A percentile compares a stretch with the other conserved stretches of the same genome.
These are phyloP conservation scores for Lycia hirtaria DNA, from an alignment of 2,888 invertebrate species.

Conservation along the genomic window DNA sequence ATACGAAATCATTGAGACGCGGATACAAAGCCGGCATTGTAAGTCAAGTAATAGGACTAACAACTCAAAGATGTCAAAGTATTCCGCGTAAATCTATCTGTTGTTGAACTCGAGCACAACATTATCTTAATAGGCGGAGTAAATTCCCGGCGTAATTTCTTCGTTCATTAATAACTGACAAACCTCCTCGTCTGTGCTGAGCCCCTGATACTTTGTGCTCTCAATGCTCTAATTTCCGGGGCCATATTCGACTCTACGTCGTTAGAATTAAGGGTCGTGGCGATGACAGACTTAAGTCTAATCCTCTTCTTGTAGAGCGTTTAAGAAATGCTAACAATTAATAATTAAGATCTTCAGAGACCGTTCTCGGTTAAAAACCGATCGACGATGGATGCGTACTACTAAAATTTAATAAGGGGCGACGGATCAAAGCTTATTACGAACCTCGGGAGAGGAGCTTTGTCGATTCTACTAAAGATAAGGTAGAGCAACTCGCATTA, in stretches of 20 bases:
- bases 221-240: conserved; percentile 28
- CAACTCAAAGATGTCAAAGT: conserved; percentile 35
- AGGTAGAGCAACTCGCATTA: neutral
- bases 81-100: conserved; percentile 34
- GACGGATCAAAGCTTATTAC: conserved; percentile 31
- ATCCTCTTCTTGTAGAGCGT: conserved; percentile 46
- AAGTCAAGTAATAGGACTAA: conserved; percentile 28
- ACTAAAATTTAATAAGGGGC: conserved; percentile 34
- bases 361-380: conserved; percentile 44
- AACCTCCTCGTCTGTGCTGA: conserved; percentile 58
- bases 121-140: conserved; percentile 57
- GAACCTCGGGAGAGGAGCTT: conserved; percentile 4
- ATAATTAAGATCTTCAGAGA: conserved; percentile 49
- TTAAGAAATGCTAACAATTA: conserved; percentile 53
- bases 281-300: conserved; percentile 34
- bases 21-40: conserved; percentile 24
- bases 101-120: conserved; percentile 50
- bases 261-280: conserved; percentile 45
- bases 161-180: conserved; percentile 71
- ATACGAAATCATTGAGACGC: conserved; percentile 11
- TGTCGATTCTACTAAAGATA: neutral
- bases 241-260: conserved; percentile 55
- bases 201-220: conserved; percentile 52
- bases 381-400: conserved; percentile 40
- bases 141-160: conserved; percentile 63